phyloP scores from a whole-genome alignment of 2,888 invertebrate genomes.

The Leptinotarsa rubiginosa region DNA sequence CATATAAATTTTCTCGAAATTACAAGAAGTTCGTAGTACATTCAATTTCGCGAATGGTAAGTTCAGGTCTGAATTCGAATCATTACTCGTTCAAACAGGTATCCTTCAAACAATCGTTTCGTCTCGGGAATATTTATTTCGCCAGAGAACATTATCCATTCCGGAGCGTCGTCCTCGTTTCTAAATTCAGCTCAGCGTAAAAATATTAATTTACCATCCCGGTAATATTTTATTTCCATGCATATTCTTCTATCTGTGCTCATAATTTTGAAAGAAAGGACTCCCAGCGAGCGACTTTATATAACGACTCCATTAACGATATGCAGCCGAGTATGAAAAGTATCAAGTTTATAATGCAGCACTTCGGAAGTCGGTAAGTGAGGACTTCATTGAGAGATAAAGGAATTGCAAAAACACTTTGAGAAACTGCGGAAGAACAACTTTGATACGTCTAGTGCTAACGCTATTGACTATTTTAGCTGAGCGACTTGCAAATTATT shows the following conservation, averaged over 20 bases:
- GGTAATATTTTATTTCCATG: constrained; percentile 51
- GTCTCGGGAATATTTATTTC: constrained; percentile 24
- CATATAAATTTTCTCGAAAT: not conserved
- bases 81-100: constrained; percentile 20
- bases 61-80: not conserved
- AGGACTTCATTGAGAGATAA: constrained; percentile 63
- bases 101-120: constrained; percentile 21
- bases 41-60: too few relatives aligned
- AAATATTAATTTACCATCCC: constrained; percentile 55
- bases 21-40: too few relatives aligned
- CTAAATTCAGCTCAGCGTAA: constrained; percentile 49
- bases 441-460: constrained; percentile 38
- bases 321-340: constrained; percentile 65
- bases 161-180: constrained; percentile 27
- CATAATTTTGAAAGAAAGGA: constrained; percentile 42
- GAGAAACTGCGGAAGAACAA: constrained; percentile 52
- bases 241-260: constrained; percentile 44
- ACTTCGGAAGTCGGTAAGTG: constrained; percentile 60
- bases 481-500: constrained; percentile 28
- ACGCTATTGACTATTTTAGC: constrained; percentile 33
- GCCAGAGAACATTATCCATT: constrained; percentile 34
- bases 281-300: constrained; percentile 47
- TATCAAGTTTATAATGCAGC: constrained; percentile 65
- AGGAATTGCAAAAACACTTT: constrained; percentile 59
- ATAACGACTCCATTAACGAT: constrained; percentile 66